Evolutionary conservation across 2,797 vertebrate species (phyloP).

Genomic region (Diplodus puntazzo): DNA sequence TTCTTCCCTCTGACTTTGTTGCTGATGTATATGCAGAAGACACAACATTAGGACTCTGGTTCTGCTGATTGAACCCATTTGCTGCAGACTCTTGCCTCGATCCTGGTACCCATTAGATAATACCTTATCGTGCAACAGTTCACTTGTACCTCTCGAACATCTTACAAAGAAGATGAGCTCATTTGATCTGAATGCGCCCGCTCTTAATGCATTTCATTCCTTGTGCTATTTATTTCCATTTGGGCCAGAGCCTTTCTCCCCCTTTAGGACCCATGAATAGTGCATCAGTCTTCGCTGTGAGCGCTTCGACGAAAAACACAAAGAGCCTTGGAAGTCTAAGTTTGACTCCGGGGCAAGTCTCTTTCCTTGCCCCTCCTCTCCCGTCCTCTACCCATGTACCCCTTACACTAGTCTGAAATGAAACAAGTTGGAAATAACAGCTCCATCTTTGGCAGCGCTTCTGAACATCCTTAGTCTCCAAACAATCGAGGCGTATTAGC

Average conservation of each 20-base stretch:
- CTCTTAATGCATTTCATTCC: constrained; percentile 70
- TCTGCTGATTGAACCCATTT: constrained; percentile 85
- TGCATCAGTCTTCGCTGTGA: constrained; percentile 67
- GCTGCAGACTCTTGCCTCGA: constrained; percentile 67
- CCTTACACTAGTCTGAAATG: constrained; percentile 77
- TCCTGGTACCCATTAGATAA: constrained; percentile 72
- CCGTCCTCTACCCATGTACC: constrained; percentile 15
- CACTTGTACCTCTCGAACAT: constrained; percentile 61
- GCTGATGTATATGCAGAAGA: constrained; percentile 74
- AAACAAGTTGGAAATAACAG: constrained; percentile 90
- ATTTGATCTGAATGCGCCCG: constrained; percentile 74
- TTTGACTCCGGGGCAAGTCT: constrained; percentile 69
- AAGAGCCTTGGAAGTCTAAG: constrained; percentile 45
- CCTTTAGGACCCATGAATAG: constrained; percentile 74
- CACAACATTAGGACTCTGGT: constrained; percentile 76
- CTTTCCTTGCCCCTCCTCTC: constrained; percentile 18
- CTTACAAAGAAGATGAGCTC: constrained; percentile 58
- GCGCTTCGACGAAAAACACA: constrained; percentile 66
- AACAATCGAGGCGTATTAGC: constrained; percentile 89
- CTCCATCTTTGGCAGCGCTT: constrained; percentile 86
- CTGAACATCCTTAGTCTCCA: constrained; percentile 86
- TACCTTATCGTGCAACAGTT: constrained; percentile 71
- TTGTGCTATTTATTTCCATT: constrained; percentile 69
- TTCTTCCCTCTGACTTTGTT: constrained; percentile 40
- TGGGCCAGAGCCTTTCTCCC: constrained; percentile 66